Percentiles rank a stretch among this genome's conserved stretches.
Evolutionary conservation across 2,797 vertebrate genomes (phyloP).

Genomic region (Acomys russatus): DNA sequence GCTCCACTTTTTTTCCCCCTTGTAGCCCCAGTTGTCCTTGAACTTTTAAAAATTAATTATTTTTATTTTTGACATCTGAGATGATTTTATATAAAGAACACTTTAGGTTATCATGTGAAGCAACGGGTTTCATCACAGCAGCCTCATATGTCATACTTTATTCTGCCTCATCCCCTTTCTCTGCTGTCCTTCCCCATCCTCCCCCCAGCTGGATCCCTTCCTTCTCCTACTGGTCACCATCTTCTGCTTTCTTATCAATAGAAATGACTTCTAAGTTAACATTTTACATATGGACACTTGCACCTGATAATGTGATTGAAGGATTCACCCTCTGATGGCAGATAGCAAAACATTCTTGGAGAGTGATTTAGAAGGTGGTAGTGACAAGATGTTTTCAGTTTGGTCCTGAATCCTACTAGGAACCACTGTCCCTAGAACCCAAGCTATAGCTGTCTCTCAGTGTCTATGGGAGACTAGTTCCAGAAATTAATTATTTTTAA

Average conservation of each 20-base stretch:
- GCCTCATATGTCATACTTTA: too few relatives aligned
- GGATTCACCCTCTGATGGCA: background rate
- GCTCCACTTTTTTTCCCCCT: background rate
- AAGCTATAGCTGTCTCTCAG: background rate
- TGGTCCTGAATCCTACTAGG: background rate
- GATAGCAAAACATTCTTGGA: constrained; percentile 52
- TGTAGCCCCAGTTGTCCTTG: too few relatives aligned
- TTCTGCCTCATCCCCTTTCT: background rate
- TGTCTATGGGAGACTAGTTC: too few relatives aligned
- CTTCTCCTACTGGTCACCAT: background rate
- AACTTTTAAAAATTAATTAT: too few relatives aligned
- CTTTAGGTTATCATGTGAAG: background rate
- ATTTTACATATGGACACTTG: background rate
- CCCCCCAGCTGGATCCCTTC: background rate
- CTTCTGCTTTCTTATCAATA: background rate
- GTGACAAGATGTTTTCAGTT: background rate
- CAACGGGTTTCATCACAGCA: background rate
- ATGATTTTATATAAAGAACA: background rate
- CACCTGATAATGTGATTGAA: background rate
- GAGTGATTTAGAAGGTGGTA: constrained; percentile 7
- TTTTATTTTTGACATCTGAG: background rate
- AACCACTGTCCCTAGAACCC: background rate
- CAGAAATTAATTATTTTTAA: background rate
- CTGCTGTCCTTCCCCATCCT: background rate
- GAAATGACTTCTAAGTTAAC: background rate